Base-by-base conservation (phyloP, 2,113 vertebrate species). In the Mustela lutreola region DNA sequence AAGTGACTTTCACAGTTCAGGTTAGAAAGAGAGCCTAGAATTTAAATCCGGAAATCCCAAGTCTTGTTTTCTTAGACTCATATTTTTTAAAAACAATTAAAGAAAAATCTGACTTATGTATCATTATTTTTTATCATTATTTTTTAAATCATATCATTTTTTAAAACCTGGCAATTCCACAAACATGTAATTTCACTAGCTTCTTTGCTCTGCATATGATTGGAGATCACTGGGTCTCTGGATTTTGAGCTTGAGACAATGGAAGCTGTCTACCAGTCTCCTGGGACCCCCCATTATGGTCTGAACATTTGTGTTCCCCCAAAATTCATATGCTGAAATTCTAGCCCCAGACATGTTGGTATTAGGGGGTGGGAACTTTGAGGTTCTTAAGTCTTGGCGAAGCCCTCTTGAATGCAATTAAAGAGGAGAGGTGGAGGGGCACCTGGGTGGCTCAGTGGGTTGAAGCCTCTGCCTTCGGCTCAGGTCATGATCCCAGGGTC, bases 111-210 rank as follows among this genome's bases (percentile, higher is more conserved):
- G 60, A 96, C 58, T 97, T 97, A 96, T 71, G 19, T 81, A 81
- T 56, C 53, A 56, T 18, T 56, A 56, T 56, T 56, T 56, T 56
- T 56, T 56, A 56, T 56, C 16, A 56, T 53, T 53, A 56, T 56
- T 56, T 56, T 56, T 56, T 18, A 6, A 53, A 53, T 53, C 53
- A 56, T 18, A 79, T 96, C 82, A 96, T 97, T 95, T 48, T 97
- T 73, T 86, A 98, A 98, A 97, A 94, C 86, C 80, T 97, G 93
- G 89, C 93, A 97, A 98, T 60, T 97, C 78, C 95, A 86, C 48
- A 97, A 95, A 39, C 10, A 75, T 0, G 45, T 87, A 95, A 75
- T 70, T 50, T 97, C 84, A 83, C 50, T 92, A 93, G 81, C 67
- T 14, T 67, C 81, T 97, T 87, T 93, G 65, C 76, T 78, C 15